Conservation (phyloP, 1,140 invertebrate species). For the Papilio xuthus region DNA sequence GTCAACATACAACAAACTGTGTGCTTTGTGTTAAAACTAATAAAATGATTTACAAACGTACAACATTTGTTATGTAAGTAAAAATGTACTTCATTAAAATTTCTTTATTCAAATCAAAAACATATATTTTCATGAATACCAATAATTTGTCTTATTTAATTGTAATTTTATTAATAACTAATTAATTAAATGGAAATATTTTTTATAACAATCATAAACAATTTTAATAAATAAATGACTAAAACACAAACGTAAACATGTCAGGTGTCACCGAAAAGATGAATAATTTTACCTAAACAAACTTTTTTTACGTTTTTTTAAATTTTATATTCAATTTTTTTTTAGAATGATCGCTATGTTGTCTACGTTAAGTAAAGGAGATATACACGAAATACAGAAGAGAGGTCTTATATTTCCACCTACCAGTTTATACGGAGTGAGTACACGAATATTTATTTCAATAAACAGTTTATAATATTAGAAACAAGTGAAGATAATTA, state of each 20-base stretch:
- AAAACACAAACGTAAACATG: no score
- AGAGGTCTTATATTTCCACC: conserved; percentile 60
- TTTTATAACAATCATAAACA: no score
- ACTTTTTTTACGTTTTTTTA: not conserved
- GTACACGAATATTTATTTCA: conserved; percentile 17
- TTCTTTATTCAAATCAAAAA: no score
- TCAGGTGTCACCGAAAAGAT: no score
- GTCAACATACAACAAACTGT: conserved; percentile 31
- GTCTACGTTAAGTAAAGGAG: conserved; percentile 40
- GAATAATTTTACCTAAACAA: no score
- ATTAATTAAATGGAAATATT: not conserved
- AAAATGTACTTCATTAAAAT: not conserved
- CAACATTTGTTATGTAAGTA: not conserved
- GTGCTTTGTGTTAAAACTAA: conserved; percentile 37
- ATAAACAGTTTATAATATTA: no score
- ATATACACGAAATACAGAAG: conserved; percentile 44
- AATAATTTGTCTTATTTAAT: no score
- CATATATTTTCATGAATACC: no score
- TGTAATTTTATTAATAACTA: no score
- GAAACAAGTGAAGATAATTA: no score
- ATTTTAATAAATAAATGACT: no score
- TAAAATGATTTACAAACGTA: conserved; percentile 43
- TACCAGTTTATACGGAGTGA: conserved; percentile 62
- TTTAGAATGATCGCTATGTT: conserved; percentile 42
- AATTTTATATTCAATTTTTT: conserved; percentile 33